Evolutionary conservation across 2,797 vertebrate species (phyloP).

Genomic region (Lepilemur septentrionalis): DNA sequence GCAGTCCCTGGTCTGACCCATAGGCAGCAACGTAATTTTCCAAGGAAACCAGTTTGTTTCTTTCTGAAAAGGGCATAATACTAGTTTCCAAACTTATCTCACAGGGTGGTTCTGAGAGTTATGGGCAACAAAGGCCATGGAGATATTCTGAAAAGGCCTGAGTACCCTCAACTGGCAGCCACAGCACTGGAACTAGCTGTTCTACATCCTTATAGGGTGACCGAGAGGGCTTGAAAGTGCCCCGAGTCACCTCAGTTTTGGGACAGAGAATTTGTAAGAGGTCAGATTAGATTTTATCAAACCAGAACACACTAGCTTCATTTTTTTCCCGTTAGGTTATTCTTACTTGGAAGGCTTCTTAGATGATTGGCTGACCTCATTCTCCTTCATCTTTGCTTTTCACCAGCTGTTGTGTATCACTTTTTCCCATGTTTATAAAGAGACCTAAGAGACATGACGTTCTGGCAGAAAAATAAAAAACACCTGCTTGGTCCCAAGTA

Average conservation of each 20-base stretch:
- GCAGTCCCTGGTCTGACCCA: not conserved
- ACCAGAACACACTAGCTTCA: not conserved
- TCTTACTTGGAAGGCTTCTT: conserved; percentile 8
- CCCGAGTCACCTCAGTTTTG: not conserved
- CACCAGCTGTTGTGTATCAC: not conserved
- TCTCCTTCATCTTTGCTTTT: not conserved
- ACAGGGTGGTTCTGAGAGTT: not conserved
- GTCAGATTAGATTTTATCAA: not conserved
- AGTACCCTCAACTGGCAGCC: not conserved
- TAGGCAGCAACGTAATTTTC: not conserved
- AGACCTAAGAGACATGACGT: not conserved
- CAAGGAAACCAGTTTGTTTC: not conserved
- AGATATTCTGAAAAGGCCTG: not conserved
- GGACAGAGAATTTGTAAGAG: not conserved
- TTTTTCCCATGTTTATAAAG: not conserved
- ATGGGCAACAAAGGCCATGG: not conserved
- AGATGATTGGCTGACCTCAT: not conserved
- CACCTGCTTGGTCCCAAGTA: not conserved
- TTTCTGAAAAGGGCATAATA: not conserved
- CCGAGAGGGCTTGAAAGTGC: not conserved
- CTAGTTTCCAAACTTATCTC: not conserved
- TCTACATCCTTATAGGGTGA: not conserved
- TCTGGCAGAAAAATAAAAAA: conserved; percentile 19
- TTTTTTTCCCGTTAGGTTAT: not conserved
- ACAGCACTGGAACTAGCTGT: not conserved